Base-by-base conservation (phyloP, 2,113 vertebrate species). In the Mormyrus iriodes region DNA sequence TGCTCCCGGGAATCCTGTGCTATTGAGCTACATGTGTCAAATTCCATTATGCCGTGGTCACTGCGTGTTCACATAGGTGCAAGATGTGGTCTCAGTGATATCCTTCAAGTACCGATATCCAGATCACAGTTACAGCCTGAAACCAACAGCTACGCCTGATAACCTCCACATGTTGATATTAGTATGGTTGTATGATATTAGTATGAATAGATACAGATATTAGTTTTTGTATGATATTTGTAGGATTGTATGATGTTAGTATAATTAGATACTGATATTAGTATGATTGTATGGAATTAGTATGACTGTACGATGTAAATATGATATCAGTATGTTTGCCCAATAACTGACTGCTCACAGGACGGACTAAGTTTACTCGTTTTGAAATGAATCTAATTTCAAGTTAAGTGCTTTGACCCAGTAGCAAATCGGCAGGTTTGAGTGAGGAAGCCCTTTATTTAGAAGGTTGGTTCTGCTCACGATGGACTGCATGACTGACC, bases 21-120 rank as follows among this genome's bases (percentile, higher is more conserved):
- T 89, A 44, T 76, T 79, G 84, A 86, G 42, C 48, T 87, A 76
- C 84, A 89, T 13, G 89, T 86, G 85, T 69, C 84, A 51, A 61
- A 31, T 87, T 89, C 31, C 49, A 76, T 79, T 46, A 86, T 83
- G 65, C 84, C 24, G 52, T 53, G 65, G 85, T 53, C 61, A 53
- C 55, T 17, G 31, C 48, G 13, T 35, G n/a, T 87, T 55, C 24
- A 84, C 2, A 24, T 48, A 44, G 82, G 9, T n/a, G 21, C 21
- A n/a, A n/a, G 42, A 48, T 8, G 44, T 17, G 44, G 19, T n/a
- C 17, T 48, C 82, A 46, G 82, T 84, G 21, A 84, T 84, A n/a
- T n/a, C 21, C 82, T 48, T 48, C 82, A 44, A 4, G 39, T 84
- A n/a, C 17, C 31, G 6, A 39, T 82, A 42, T 82, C 39, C 17